Evolutionary conservation across 2,888 invertebrate species (phyloP), one percentile per base, ranked within the genome.

Genomic region (Xestia c-nigrum): DNA sequence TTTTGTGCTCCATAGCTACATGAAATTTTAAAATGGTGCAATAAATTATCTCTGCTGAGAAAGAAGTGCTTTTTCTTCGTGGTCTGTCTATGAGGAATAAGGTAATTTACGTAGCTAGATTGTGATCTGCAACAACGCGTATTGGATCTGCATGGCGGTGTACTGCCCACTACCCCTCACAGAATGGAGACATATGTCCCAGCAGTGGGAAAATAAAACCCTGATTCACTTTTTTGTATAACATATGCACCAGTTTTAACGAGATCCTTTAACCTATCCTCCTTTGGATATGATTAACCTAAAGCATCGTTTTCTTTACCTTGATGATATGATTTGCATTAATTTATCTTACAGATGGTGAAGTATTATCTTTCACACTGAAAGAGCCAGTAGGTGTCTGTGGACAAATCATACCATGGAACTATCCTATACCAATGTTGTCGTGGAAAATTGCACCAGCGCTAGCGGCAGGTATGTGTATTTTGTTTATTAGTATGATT

Each of bases 351-450:
- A 52, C 90, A 97, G 98, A 99, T 93, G 99, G 99, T 3, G 97
- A 98, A 76, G 98, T 97, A 86, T 97, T 99, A 88, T 97, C 98
- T 0, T 98, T 99, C 92, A 99, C 99, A 0, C 96, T 98, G 6
- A 98, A 98, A 88, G 99, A 99, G 90, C 99, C 99, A 0, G 98
- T 99, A 3, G 97, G 97, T 19, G 99, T 99, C 1, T 99, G 99
- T 91, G 99, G 98, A 1, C 99, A 99, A 94, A 99, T 99, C 79
- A 98, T 99, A 88, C 99, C 99, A 10, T 99, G 99, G 99, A 99
- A 99, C 94, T 99, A 99, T 90, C 99, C 99, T 0, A 95, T 98
- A 74, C 95, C 99, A 76, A 99, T 99, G 99, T 97, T 98, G 95
- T 97, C 98, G 0, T 99, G 99, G 99, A 99, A 99, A 95, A 97